Evolutionary conservation across 2,113 vertebrate species (phyloP).

Genomic region (Solea solea): DNA sequence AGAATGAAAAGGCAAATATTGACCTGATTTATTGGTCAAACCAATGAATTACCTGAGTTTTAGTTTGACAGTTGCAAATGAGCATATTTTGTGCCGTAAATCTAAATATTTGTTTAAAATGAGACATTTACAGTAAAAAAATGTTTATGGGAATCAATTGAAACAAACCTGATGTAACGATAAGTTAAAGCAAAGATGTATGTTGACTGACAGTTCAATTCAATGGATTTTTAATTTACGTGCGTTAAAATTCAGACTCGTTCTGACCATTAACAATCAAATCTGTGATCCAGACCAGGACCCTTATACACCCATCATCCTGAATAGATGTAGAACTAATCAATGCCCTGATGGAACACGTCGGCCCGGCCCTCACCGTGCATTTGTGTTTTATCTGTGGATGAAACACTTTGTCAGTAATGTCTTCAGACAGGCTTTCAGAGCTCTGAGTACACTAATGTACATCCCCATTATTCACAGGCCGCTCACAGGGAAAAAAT

Average conservation of each 20-base stretch:
- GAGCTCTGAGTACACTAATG: constrained; percentile 45
- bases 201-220: too few species aligned
- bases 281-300: neutral
- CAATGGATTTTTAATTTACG: too few species aligned
- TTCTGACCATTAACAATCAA: neutral
- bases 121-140: too few species aligned
- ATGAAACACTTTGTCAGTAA: constrained; percentile 56
- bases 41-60: too few species aligned
- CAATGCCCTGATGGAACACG: constrained; percentile 24
- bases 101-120: too few species aligned
- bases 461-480: constrained; percentile 56
- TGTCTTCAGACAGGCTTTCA: constrained; percentile 49
- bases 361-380: constrained; percentile 14
- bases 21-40: too few species aligned
- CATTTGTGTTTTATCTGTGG: constrained; percentile 49
- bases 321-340: constrained; percentile 32
- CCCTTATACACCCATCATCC: neutral
- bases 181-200: too few species aligned
- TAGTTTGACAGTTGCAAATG: too few species aligned
- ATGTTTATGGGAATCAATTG: too few species aligned
- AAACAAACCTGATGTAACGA: too few species aligned
- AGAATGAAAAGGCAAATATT: too few species aligned
- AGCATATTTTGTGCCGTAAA: too few species aligned
- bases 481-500: constrained; percentile 40
- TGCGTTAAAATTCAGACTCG: neutral